Evolutionary conservation across 2,113 vertebrate species (phyloP).

Genomic region (Pipra filicauda): DNA sequence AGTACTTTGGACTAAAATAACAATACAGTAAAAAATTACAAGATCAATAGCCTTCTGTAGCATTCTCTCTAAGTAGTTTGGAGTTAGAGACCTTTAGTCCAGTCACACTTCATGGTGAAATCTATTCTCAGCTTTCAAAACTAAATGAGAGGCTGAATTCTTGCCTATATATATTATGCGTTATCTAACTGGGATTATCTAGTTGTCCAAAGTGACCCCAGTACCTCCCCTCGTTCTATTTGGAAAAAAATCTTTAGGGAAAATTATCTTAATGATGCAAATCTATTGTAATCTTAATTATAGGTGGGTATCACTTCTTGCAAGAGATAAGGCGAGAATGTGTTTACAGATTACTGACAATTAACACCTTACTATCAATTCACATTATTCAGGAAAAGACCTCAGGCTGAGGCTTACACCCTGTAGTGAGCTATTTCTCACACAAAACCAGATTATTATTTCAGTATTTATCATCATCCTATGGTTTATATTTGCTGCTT

Average conservation of each 20-base stretch:
- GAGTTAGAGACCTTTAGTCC: not conserved
- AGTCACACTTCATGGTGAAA: not conserved
- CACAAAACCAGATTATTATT: not conserved
- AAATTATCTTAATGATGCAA: not conserved
- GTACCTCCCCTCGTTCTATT: not conserved
- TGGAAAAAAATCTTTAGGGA: not conserved
- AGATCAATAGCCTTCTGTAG: not conserved
- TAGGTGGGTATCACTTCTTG: not conserved
- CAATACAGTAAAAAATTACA: not conserved
- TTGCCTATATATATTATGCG: not conserved
- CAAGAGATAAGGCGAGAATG: not conserved
- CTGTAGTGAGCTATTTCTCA: not conserved
- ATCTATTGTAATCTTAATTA: not conserved
- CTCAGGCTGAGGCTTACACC: not conserved
- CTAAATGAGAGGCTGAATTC: not conserved
- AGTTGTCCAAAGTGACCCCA: not conserved
- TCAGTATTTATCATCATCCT: not conserved
- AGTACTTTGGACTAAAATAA: not conserved
- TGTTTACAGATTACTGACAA: not conserved
- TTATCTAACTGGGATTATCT: not conserved
- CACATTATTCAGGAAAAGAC: not conserved
- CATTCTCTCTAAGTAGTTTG: not conserved
- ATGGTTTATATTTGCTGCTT: not conserved
- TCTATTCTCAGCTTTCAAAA: not conserved
- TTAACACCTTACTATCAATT: not conserved